Base-by-base conservation (phyloP, 2,797 vertebrate genomes). In the Sebastes trivittatus region DNA sequence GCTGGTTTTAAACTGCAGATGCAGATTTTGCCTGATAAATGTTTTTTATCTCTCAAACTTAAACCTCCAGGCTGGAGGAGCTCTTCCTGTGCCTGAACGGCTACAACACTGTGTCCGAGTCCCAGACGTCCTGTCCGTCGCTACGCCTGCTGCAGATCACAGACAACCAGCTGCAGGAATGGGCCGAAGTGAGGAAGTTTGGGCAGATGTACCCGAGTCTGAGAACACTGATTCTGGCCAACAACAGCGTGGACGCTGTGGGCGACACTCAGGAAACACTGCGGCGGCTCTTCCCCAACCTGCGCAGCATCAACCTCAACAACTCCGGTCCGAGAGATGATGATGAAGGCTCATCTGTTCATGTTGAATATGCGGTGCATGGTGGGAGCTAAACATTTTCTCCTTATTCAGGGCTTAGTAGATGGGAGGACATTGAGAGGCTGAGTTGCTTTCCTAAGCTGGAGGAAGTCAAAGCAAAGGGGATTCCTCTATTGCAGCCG, bases 51-150 rank as follows among this genome's bases (percentile, higher is more conserved):
- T 76, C 52, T 61, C 6, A 61, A 29, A 20, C 16, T 9, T 22
- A 23, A 23, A 23, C 11, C 11, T 83, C 25, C 96, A 99, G 98
- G 92, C 95, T 99, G 93, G 97, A 97, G 94, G 98, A 99, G 92
- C 97, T 99, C 32, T 99, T 99, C 94, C 93, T 99, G 95, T 99
- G 98, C 96, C 96, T 99, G 95, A 99, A 99, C 0, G 96, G 96
- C 92, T 99, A 97, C 67, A 94, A 95, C 93, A 93, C 95, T 34
- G 97, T 99, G 94, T 96, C 96, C 71, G 95, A 96, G 75, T 96
- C 97, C 71, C 93, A 95, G 1, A 87, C 94, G 20, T 90, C 97
- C 89, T 98, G 97, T 89, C 96, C 96, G 55, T 98, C 98, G 5
- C 95, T 99, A 66, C 97, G 96, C 82, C 96, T 99, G 60, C 97